These are phyloP conservation scores for Butorides virescens DNA, from an alignment of 2,113 vertebrate species.

Conservation along the genomic window DNA sequence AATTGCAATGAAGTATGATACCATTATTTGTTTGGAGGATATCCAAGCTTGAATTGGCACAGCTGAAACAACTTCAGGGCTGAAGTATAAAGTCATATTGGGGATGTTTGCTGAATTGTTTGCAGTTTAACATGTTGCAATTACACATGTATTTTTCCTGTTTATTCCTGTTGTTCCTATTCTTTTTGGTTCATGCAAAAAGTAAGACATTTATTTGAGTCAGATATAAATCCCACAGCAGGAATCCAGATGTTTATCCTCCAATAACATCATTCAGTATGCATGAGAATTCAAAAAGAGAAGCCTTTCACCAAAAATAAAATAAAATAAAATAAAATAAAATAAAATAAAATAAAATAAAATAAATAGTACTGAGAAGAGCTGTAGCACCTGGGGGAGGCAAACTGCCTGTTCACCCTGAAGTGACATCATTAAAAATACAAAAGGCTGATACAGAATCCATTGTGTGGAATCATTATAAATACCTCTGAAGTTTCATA, in stretches of 20 bases:
- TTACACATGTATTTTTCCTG: background rate
- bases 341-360: background rate
- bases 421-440: background rate
- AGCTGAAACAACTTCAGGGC: background rate
- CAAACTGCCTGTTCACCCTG: background rate
- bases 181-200: background rate
- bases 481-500: background rate
- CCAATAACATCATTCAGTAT: background rate
- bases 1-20: background rate
- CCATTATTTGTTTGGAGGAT: background rate
- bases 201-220: background rate
- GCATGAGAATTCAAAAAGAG: background rate
- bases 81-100: background rate
- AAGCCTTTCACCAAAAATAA: background rate
- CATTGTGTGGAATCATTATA: background rate
- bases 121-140: rapidly evolving
- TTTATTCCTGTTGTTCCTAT: background rate
- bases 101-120: background rate
- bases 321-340: background rate
- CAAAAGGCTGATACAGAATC: background rate
- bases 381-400: background rate
- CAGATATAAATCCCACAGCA: background rate
- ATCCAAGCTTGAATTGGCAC: background rate
- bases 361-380: background rate
- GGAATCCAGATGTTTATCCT: background rate